phyloP scores from a whole-genome alignment of 2,113 vertebrate genomes.

The Ondatra zibethicus region DNA sequence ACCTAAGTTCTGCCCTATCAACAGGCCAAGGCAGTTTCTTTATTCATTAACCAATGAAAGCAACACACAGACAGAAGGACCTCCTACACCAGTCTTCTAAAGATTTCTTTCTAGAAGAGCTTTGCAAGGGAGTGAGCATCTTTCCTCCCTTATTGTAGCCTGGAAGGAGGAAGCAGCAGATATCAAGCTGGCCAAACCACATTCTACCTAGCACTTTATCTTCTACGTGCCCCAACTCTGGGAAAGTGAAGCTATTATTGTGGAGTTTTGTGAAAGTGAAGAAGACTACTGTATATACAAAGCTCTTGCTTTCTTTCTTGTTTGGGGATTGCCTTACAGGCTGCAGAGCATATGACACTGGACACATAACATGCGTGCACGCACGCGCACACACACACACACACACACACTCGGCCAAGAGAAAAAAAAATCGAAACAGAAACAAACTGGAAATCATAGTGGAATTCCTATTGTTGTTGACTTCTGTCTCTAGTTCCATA shows the following conservation, averaged over 20 bases:
- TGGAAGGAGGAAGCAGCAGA: not conserved
- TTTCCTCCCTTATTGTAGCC: not conserved
- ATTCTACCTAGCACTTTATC: not conserved
- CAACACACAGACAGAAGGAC: too few species aligned
- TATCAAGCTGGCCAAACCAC: not conserved
- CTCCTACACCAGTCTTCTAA: too few species aligned
- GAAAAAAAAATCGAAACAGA: not conserved
- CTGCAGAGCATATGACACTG: not conserved
- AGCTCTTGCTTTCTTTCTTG: not conserved
- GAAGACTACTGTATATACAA: constrained; percentile 2
- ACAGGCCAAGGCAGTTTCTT: too few species aligned
- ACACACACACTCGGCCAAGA: too few species aligned
- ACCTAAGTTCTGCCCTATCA: too few species aligned
- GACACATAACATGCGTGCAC: not conserved
- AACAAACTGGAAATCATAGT: not conserved
- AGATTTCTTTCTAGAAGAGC: not conserved
- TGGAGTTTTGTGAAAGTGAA: not conserved
- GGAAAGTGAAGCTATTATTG: not conserved
- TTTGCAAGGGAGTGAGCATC: constrained; percentile 17
- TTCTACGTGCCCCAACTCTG: not conserved
- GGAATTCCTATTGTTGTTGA: not conserved
- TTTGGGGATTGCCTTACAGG: not conserved
- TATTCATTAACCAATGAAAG: too few species aligned
- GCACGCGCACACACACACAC: too few species aligned
- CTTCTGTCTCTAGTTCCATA: constrained; percentile 33